Base-by-base conservation (phyloP, 2,888 invertebrate genomes). In the Sinopyrophorus schimmeli region DNA sequence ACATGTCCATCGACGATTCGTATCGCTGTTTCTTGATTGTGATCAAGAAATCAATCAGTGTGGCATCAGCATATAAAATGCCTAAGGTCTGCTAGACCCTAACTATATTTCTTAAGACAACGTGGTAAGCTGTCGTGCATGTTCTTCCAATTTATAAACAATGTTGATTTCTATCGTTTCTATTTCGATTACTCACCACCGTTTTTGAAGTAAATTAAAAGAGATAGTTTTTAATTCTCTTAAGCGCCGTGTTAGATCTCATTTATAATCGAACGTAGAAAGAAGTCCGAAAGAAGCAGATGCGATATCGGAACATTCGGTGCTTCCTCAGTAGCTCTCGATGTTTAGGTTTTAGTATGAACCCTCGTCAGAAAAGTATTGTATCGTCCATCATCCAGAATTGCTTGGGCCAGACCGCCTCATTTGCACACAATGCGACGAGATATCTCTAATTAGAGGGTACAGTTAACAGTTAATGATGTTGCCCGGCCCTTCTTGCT, bases 391-490 rank as follows among this genome's bases (percentile, higher is more conserved):
- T 52, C 52, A 52, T 52, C 52, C 41, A 43, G 47, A 52, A 52
- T 52, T 34, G 52, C 47, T 50, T 43, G 47, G 47, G 39, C 42
- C 47, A 47, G 42, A 47, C 58, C 49, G 55, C 61, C 59, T 64
- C 64, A 65, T 67, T 67, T 67, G 62, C 67, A 67, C 67, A 67
- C 67, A 67, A 67, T 66, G 57, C 63, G 47, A 60, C 39, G 55
- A 55, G 61, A 63, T 59, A 61, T 64, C 62, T 62, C 60, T 67
- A 66, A 67, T 67, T 67, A 66, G 61, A 58, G 62, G 65, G 62
- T 65, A 65, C 65, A 65, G 67, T 65, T 66, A 65, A 54, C 65
- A 61, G 65, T 65, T 67, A 66, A 67, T 65, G 65, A 65, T 63
- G 62, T 60, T 49, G 48, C 47, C 49, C 42, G 47, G 50, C 52